Conservation (phyloP, 2,888 invertebrate species). For the Ectemnius lituratus region DNA sequence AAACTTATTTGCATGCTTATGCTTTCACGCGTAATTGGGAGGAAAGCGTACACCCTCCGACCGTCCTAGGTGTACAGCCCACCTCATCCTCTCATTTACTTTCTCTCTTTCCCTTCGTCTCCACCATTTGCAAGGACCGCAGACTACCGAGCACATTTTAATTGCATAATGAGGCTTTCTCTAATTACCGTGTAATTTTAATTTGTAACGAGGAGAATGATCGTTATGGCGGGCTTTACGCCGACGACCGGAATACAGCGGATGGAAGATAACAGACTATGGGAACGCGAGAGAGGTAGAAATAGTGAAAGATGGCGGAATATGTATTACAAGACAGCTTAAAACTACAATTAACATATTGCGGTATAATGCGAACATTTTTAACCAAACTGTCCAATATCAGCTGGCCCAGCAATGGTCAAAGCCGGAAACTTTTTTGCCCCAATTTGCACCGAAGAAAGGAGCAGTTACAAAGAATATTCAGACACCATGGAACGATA, state of each 20-base stretch:
- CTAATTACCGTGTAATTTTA: constrained; percentile 59
- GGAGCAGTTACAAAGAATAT: no score
- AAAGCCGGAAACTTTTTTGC: no score
- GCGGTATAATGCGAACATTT: neutral
- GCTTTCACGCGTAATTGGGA: constrained; percentile 46
- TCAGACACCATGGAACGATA: no score
- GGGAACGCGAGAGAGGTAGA: neutral
- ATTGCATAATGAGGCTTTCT: constrained; percentile 52
- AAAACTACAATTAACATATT: constrained; percentile 5
- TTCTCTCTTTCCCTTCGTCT: no score
- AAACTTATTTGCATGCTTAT: constrained; percentile 7
- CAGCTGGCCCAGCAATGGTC: no score
- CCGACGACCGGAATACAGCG: constrained; percentile 19
- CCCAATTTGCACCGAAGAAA: no score
- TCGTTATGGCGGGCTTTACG: constrained; percentile 30
- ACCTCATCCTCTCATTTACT: no score
- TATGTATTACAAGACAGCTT: constrained; percentile 1
- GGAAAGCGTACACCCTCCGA: constrained; percentile 21
- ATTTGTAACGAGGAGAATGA: constrained; percentile 53
- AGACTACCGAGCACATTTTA: constrained; percentile 47
- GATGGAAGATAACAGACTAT: neutral
- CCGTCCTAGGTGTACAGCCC: no score
- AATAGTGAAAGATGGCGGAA: neutral
- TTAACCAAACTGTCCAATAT: no score
- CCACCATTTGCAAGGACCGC: constrained; percentile 5